Conservation (phyloP, 2,888 invertebrate genomes). For the Copidosoma aretas region DNA sequence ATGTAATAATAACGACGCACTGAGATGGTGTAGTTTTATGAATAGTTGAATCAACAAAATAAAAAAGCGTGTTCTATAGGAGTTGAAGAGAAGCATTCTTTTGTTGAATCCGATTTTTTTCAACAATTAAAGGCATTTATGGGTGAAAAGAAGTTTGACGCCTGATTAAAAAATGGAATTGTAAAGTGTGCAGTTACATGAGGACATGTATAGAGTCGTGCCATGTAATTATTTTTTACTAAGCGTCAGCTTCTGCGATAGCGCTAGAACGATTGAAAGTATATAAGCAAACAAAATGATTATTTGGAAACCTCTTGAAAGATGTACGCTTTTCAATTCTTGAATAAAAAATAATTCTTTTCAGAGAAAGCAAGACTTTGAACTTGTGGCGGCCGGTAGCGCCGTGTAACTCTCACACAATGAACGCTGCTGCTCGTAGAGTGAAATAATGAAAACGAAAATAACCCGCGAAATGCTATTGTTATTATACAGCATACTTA, state of each 20-base stretch:
- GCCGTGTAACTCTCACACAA: too few species aligned
- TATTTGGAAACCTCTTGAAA: constrained; percentile 14
- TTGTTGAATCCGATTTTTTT: constrained; percentile 13
- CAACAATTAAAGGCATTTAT: constrained; percentile 22
- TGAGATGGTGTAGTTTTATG: constrained; percentile 26
- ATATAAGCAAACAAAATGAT: constrained; percentile 3
- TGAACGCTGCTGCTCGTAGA: neutral
- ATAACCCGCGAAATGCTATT: constrained; percentile 26
- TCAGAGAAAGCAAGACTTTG: constrained; percentile 40
- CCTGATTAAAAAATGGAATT: constrained; percentile 7
- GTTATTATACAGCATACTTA: constrained; percentile 31
- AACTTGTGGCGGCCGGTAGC: constrained; percentile 22
- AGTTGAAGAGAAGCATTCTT: constrained; percentile 22
- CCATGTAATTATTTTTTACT: constrained; percentile 37
- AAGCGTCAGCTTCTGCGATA: constrained; percentile 26
- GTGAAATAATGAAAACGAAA: constrained; percentile 5
- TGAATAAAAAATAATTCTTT: constrained; percentile 16
- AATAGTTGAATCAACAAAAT: constrained; percentile 26
- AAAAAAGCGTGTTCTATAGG: constrained; percentile 21
- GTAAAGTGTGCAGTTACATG: constrained; percentile 31
- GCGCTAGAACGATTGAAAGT: constrained; percentile 30
- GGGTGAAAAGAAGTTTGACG: neutral
- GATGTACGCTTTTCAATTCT: constrained; percentile 13
- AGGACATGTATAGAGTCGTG: constrained; percentile 32
- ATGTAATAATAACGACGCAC: constrained; percentile 45